A percentile compares a stretch with the other conserved stretches of the same genome.
Conservation (phyloP, 2,888 invertebrate species). For the Phasia obesa region DNA sequence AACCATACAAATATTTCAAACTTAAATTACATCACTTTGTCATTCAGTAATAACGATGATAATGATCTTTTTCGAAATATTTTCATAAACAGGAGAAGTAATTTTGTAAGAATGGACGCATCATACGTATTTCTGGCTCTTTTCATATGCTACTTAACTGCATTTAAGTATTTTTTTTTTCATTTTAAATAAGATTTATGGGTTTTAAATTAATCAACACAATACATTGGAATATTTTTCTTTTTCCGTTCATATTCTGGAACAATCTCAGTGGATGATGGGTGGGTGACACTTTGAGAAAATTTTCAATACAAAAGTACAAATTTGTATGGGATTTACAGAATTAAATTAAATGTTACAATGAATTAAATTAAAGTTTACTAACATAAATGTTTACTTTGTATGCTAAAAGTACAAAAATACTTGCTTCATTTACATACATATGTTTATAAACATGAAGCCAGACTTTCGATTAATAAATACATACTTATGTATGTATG, state of each 20-base stretch:
- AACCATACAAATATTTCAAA: neutral
- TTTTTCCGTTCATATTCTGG: conserved; percentile 1
- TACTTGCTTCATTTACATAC: neutral
- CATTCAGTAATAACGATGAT: conserved; percentile 14
- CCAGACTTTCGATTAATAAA: conserved; percentile 40
- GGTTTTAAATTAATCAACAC: conserved; percentile 65
- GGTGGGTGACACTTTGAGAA: conserved; percentile 52
- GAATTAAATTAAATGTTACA: neutral
- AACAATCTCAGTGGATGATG: conserved; percentile 50
- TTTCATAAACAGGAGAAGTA: conserved; percentile 30
- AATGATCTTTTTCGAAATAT: conserved; percentile 20
- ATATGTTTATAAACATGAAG: neutral
- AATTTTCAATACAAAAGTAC: conserved; percentile 12
- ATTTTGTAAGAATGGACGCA: conserved; percentile 39
- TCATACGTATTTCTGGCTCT: neutral
- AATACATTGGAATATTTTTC: neutral
- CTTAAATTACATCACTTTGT: conserved; percentile 50
- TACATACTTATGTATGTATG: neutral
- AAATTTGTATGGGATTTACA: conserved; percentile 6
- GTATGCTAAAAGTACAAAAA: neutral
- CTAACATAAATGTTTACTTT: neutral
- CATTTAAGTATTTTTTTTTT: neutral
- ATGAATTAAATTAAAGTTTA: neutral
- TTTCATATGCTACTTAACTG: neutral
- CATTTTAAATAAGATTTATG: conserved; percentile 66